Evolutionary conservation across 2,113 vertebrate genomes (phyloP).

Genomic region (Camelus dromedarius): DNA sequence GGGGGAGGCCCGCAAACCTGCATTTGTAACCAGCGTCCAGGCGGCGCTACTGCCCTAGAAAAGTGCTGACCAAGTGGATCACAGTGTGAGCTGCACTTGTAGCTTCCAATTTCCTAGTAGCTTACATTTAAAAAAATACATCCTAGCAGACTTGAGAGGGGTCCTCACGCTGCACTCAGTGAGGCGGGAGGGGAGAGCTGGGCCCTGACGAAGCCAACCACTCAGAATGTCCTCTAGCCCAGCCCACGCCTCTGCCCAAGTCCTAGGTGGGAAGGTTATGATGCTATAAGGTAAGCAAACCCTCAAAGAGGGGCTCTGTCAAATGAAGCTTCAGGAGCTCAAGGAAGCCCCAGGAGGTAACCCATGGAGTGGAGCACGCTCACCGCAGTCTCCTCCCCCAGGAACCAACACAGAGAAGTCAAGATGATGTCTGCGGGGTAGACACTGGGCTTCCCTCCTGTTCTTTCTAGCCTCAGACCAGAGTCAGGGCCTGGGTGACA

Average conservation of each 20-base stretch:
- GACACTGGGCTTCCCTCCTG: background rate
- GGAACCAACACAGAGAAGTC: background rate
- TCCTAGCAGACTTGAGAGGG: background rate
- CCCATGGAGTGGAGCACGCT: background rate
- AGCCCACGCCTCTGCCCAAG: background rate
- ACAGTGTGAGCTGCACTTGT: fast-evolving
- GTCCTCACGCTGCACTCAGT: background rate
- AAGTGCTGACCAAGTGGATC: background rate
- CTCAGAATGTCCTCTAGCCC: background rate
- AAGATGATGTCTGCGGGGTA: background rate
- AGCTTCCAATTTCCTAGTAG: background rate
- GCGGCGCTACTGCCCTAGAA: background rate
- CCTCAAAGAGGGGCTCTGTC: background rate
- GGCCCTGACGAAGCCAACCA: background rate
- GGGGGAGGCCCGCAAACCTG: background rate
- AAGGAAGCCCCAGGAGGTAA: background rate
- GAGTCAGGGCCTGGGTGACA: no score
- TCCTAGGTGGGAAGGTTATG: background rate
- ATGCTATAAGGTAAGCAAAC: background rate
- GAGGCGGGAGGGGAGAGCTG: background rate
- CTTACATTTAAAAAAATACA: background rate
- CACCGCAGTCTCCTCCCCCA: no score
- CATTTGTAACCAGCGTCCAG: background rate
- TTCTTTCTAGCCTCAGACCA: background rate
- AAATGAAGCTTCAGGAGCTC: background rate